These are phyloP conservation scores for Epistrophella euchroma DNA, from an alignment of 2,888 invertebrate genomes.

Conservation along the genomic window DNA sequence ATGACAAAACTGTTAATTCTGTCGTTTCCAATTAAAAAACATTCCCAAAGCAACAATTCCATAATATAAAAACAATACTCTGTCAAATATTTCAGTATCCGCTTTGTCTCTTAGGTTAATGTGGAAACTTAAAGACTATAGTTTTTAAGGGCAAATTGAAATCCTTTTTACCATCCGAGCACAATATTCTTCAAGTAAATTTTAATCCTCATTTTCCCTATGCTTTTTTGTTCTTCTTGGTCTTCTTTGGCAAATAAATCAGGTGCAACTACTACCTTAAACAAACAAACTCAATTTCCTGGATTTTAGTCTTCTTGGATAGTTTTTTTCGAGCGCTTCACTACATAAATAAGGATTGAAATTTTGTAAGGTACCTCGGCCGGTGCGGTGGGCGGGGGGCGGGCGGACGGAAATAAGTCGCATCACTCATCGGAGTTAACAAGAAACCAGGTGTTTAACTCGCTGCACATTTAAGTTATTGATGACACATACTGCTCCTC, in stretches of 20 bases:
- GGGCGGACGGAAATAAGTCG: slow-evolving; percentile 19
- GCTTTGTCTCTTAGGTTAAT: too few relatives aligned
- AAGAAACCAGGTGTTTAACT: slow-evolving; percentile 72
- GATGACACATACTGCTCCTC: slow-evolving; percentile 56
- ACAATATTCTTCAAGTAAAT: slow-evolving; percentile 23
- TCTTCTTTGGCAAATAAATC: slow-evolving; percentile 50
- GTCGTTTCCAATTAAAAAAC: too few relatives aligned
- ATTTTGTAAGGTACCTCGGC: background rate
- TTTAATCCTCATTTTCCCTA: slow-evolving; percentile 21
- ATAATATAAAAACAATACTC: too few relatives aligned
- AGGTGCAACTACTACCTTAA: slow-evolving; percentile 32
- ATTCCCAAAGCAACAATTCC: too few relatives aligned
- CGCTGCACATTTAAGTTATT: slow-evolving; percentile 65
- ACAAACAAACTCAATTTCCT: slow-evolving; percentile 54
- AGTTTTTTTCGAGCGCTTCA: slow-evolving; percentile 25
- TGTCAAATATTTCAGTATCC: too few relatives aligned
- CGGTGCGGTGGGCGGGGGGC: too few relatives aligned
- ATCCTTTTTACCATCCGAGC: slow-evolving; percentile 28
- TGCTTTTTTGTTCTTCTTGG: slow-evolving; percentile 1
- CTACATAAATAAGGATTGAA: slow-evolving; percentile 30
- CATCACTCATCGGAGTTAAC: slow-evolving; percentile 67
- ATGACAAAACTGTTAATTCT: too few relatives aligned
- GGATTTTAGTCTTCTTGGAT: slow-evolving; percentile 29
- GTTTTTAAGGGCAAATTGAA: too few relatives aligned
- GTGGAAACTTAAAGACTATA: too few relatives aligned